phyloP scores from a whole-genome alignment of 2,113 vertebrate genomes.

The Aegypius monachus region DNA sequence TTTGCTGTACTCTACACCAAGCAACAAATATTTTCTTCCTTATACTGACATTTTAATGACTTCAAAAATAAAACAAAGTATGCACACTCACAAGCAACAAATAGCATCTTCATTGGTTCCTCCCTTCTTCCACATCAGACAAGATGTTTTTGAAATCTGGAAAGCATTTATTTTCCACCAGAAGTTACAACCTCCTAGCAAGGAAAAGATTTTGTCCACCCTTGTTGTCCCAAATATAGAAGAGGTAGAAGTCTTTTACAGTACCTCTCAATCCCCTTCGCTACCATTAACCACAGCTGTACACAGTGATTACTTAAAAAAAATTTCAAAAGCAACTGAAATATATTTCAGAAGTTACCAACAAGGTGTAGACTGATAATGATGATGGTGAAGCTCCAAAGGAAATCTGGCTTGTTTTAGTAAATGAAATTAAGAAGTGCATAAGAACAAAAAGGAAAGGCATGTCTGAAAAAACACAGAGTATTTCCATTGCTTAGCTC shows the following conservation, averaged over 20 bases:
- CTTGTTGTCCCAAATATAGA: neutral
- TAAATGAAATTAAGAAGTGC: neutral
- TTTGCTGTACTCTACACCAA: neutral
- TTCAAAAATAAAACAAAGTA: neutral
- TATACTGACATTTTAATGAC: neutral
- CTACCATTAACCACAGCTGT: neutral
- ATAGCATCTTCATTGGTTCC: neutral
- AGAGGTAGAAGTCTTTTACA: neutral
- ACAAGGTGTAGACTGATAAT: neutral
- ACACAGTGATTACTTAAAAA: neutral
- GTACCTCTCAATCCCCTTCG: neutral
- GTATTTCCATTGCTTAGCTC: neutral
- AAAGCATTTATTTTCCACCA: neutral
- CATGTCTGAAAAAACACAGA: neutral
- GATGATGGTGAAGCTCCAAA: neutral
- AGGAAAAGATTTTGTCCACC: neutral
- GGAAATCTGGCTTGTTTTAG: neutral
- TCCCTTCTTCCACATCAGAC: neutral
- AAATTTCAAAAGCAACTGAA: neutral
- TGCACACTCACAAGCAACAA: neutral
- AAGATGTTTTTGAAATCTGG: neutral
- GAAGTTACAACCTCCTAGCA: neutral
- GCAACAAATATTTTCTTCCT: neutral
- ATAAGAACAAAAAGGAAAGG: neutral
- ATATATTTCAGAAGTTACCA: neutral